Evolutionary conservation across 2,888 invertebrate genomes (phyloP).

Genomic region (Microplitis deprimator): DNA sequence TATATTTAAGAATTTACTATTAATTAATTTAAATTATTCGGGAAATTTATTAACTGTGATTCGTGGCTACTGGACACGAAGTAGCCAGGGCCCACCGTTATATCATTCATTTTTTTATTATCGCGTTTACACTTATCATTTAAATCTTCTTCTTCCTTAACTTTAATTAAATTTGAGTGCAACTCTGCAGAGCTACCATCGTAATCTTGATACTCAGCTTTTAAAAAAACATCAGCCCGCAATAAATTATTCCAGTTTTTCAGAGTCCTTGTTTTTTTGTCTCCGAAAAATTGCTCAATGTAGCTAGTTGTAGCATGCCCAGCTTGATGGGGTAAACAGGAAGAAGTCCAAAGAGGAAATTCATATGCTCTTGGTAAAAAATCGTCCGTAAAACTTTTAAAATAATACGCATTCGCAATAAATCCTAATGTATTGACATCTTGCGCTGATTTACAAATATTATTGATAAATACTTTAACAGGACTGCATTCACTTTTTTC

Average conservation of each 20-base stretch:
- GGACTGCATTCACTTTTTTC: not conserved
- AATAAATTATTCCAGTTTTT: not conserved
- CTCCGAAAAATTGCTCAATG: constrained; percentile 26
- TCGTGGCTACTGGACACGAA: too few species aligned
- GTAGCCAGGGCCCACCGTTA: too few species aligned
- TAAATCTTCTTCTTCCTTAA: not conserved
- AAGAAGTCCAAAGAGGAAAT: constrained; percentile 35
- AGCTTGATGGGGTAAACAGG: constrained; percentile 2
- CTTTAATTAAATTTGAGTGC: not conserved
- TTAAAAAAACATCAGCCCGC: constrained; percentile 9
- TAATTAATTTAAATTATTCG: too few species aligned
- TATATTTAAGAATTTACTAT: too few species aligned
- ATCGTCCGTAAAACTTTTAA: not conserved
- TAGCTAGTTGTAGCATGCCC: constrained; percentile 34
- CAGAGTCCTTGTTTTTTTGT: constrained; percentile 17
- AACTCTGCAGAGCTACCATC: not conserved
- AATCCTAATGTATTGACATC: not conserved
- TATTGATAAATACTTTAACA: not conserved
- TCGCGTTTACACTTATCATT: not conserved
- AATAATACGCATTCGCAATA: constrained; percentile 15
- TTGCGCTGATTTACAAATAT: not conserved
- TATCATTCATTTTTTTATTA: not conserved
- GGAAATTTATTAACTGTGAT: too few species aligned
- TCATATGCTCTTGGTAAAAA: constrained; percentile 10
- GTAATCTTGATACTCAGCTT: constrained; percentile 5